These are phyloP conservation scores for Ceratitis capitata DNA, from an alignment of 1,140 invertebrate genomes.

Conservation along the genomic window DNA sequence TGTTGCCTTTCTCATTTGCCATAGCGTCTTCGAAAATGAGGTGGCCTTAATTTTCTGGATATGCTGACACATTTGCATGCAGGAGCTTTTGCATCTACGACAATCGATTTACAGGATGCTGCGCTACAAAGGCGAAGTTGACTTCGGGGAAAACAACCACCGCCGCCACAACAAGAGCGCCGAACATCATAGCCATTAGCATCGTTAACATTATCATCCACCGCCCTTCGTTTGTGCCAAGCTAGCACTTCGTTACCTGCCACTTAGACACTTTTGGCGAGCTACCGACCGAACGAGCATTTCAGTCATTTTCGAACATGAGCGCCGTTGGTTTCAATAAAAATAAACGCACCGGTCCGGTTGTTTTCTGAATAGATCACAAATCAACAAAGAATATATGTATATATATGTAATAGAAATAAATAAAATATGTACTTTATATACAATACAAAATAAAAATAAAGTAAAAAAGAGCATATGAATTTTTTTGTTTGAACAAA, in stretches of 20 bases:
- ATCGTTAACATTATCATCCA: background rate
- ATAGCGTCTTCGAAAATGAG: no score
- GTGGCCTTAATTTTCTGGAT: no score
- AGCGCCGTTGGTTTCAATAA: conserved; percentile 17
- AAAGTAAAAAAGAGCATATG: conserved; percentile 22
- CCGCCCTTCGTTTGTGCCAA: background rate
- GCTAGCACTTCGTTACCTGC: background rate
- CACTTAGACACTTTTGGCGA: conserved; percentile 11
- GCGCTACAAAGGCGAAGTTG: background rate
- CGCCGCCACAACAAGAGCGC: background rate
- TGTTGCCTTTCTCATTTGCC: no score
- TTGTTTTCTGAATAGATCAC: conserved; percentile 32
- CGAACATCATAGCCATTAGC: background rate
- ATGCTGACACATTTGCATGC: background rate
- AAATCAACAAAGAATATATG: background rate
- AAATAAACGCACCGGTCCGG: conserved; percentile 22
- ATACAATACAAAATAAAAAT: conserved; percentile 15
- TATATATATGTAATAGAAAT: background rate
- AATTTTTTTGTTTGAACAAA: conserved; percentile 24
- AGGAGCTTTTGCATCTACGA: background rate
- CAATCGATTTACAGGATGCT: conserved; percentile 29
- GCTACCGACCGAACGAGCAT: background rate
- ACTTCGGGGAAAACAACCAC: background rate
- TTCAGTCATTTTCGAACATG: conserved; percentile 37
- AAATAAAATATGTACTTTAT: conserved; percentile 27